phyloP scores from a whole-genome alignment of 2,888 invertebrate genomes.

The Eupeodes latifasciatus region DNA sequence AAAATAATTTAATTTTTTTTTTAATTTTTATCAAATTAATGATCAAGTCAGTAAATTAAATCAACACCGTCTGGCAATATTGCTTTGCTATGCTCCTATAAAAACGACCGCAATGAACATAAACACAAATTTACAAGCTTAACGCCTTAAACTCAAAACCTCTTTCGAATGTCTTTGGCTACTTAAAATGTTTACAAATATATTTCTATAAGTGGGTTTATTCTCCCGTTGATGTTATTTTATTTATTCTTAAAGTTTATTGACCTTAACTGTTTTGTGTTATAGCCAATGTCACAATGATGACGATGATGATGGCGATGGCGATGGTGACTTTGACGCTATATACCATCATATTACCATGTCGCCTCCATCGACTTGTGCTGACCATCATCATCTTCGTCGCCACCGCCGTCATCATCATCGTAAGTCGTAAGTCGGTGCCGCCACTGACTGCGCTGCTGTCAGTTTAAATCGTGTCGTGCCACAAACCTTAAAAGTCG shows the following conservation, averaged over 20 bases:
- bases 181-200: conserved; percentile 19
- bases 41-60: too few species aligned
- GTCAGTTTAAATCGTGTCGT: neutral
- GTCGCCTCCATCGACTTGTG: too few species aligned
- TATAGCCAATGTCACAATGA: neutral
- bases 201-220: conserved; percentile 23
- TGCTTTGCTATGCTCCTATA: too few species aligned
- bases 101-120: neutral
- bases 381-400: neutral
- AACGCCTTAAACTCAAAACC: conserved; percentile 29
- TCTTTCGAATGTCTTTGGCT: conserved; percentile 33
- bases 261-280: conserved; percentile 33
- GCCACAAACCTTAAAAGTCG: conserved; percentile 14
- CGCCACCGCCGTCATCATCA: neutral
- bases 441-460: neutral
- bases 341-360: neutral
- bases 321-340: conserved; percentile 16
- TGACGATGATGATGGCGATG: conserved; percentile 8
- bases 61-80: conserved; percentile 9
- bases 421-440: neutral
- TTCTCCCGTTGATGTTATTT: neutral
- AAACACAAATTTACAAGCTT: conserved; percentile 32
- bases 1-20: neutral
- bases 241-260: conserved; percentile 20
- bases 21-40: neutral